A percentile compares a stretch with the other conserved stretches of the same genome.
These are phyloP conservation scores for Perdita meconis DNA, from an alignment of 2,888 invertebrate genomes.

Conservation along the genomic window DNA sequence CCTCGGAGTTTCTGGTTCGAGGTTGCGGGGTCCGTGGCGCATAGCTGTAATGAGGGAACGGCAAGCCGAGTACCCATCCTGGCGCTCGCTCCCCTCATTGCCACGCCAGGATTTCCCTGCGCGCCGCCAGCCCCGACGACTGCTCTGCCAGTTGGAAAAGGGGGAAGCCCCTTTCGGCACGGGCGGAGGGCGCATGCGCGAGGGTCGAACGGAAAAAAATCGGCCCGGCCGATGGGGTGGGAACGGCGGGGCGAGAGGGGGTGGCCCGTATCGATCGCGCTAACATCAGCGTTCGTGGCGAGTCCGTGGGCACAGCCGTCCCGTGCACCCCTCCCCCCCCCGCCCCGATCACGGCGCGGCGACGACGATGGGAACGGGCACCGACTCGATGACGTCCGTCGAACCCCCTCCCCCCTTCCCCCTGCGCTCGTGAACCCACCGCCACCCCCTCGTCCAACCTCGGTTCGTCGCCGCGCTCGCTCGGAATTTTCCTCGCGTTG, in stretches of 20 bases:
- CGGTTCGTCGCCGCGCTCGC: constrained; percentile 9
- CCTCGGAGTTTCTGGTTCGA: constrained; percentile 59
- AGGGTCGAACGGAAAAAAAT: constrained; percentile 85
- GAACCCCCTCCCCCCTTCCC: neutral
- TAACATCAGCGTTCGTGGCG: constrained; percentile 79
- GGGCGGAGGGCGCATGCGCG: constrained; percentile 78
- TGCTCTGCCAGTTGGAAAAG: constrained; percentile 63
- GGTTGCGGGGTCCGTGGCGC: constrained; percentile 34
- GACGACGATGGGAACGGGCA: constrained; percentile 63
- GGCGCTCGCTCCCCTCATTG: constrained; percentile 20
- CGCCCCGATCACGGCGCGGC: constrained; percentile 66
- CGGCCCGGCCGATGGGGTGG: constrained; percentile 85
- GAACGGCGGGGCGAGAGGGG: constrained; percentile 67
- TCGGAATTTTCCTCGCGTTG: too few relatives aligned
- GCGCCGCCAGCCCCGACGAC: constrained; percentile 35
- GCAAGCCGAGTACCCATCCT: constrained; percentile 34
- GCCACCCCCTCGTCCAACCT: neutral
- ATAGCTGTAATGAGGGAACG: constrained; percentile 71
- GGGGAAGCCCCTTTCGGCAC: constrained; percentile 49
- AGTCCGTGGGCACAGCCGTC: constrained; percentile 84
- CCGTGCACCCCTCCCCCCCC: constrained; percentile 69
- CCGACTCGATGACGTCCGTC: constrained; percentile 67
- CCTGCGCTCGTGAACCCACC: neutral
- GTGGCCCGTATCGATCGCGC: constrained; percentile 81
- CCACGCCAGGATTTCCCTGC: constrained; percentile 39